Evolutionary conservation across 2,113 vertebrate genomes (phyloP), one percentile per base, ranked within the genome.

Genomic region (Hipposideros armiger): DNA sequence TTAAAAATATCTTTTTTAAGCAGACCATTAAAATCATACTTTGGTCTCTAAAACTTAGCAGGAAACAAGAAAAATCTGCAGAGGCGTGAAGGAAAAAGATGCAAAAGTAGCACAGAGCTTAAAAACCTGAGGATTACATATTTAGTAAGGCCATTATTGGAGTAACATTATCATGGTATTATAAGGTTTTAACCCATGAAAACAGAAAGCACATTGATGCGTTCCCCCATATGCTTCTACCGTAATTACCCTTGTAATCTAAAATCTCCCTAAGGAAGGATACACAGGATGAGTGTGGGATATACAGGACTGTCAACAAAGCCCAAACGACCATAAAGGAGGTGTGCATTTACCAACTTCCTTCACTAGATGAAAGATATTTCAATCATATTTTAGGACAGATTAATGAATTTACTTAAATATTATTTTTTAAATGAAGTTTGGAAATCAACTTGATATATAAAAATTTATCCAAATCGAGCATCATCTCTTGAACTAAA

Each of bases 1-100:
- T 97, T 97, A 84, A 97, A 97, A 97, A 95, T 97, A 94, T 96
- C 84, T 96, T 91, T 94, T 94, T 95, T 80, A 87, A 96, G 91
- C 73, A 93, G 83, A 94, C 74, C 94, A 97, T 97, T 93, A 91
- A 97, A 97, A 97, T 94, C 90, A 89, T 42, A 93, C 89, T 96
- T 70, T 77, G 87, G 81, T 86, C 87, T 92, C 83, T 90, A 84
- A 97, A 96, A 92, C 66, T 70, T 94, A 96, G 82, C 60, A 92
- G 30, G 74, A 32, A 87, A 96, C 11, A 91, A 87, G 89, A 95
- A 96, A 76, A 96, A 89, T 93, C 66, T 95, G 81, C 66, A 90
- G 45, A 72, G 20, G 64, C 9, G 19, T 42, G 40, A 52, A 72
- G 1, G 32, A 64, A 80, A 96, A 96, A 67, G 82, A 92, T 69